Evolutionary conservation across 2,113 vertebrate genomes (phyloP), one percentile per base, ranked within the genome.

Genomic region (Leiothrix lutea): DNA sequence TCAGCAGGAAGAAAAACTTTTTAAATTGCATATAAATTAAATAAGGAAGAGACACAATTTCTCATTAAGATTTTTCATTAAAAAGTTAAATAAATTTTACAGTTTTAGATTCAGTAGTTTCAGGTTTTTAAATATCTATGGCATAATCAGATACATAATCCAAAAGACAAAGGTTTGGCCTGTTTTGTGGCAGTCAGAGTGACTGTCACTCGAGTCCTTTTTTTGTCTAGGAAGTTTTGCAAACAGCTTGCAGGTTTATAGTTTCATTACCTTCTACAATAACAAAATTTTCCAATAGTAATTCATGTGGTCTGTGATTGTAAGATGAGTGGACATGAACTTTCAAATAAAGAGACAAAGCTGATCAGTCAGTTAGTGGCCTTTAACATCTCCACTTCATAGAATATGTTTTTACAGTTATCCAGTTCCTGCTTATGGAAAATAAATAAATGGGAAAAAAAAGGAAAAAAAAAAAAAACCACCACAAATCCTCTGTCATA

Each of bases 261-360:
- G 50, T 95, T 82, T 97, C 83, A 87, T 97, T 97, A 96, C 75
- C 66, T 96, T 93, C 83, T 73, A 74, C 78, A 97, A 88, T 92
- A 97, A 92, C 94, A 97, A 90, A 95, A 48, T 94, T 96, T 94
- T 95, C 92, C 83, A 96, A 88, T 81, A 95, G 61, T 96, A 95
- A 96, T 97, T 96, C 92, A 92, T 7, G 4, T 91, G 72, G 12
- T 80, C 22, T 87, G 45, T 88, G 89, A 83, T 69, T 83, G 79
- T 45, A 89, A 87, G 86, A 91, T 71, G 80, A 97, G 83, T 91
- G 53, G 70, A 67, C 94, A 91, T 90, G 93, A 93, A 69, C 67
- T 86, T 80, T 97, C 64, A 80, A 94, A 94, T 77, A 94, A 96
- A 94, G 56, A 90, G 79, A 80, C 72, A 67, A 75, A 35, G 31